These are phyloP conservation scores for Neofelis nebulosa DNA, from an alignment of 2,113 vertebrate genomes.

Conservation along the genomic window DNA sequence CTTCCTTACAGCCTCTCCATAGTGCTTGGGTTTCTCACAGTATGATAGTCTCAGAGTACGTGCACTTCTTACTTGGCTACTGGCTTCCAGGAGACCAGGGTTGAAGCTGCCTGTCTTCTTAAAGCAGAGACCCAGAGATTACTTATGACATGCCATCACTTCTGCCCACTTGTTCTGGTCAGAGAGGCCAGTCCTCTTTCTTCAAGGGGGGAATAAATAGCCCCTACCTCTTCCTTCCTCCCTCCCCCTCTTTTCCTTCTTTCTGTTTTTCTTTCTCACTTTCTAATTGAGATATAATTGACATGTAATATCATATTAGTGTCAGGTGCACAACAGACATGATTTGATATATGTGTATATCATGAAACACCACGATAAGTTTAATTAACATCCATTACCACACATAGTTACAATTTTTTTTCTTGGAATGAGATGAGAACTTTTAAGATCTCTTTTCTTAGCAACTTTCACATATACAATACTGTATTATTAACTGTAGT, in stretches of 20 bases:
- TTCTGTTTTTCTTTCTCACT: neutral
- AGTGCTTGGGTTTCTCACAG: neutral
- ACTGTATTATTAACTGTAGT: neutral
- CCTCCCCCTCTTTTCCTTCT: neutral
- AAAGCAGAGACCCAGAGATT: neutral
- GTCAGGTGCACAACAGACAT: neutral
- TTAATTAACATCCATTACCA: neutral
- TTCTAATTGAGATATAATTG: neutral
- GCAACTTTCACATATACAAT: neutral
- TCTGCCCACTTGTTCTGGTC: neutral
- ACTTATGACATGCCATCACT: rapidly evolving
- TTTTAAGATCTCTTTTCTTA: neutral
- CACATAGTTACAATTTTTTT: neutral
- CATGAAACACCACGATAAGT: neutral
- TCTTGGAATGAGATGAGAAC: neutral
- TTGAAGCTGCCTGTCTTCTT: neutral
- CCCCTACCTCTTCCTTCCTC: neutral
- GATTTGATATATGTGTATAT: neutral
- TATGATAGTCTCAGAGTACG: too few species aligned
- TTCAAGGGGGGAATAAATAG: neutral
- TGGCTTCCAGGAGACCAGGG: neutral
- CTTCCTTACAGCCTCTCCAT: neutral
- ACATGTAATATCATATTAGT: neutral
- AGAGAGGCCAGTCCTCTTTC: neutral
- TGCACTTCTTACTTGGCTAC: neutral